Evolutionary conservation across 2,888 invertebrate genomes (phyloP).

Genomic region (Plusia festucae): DNA sequence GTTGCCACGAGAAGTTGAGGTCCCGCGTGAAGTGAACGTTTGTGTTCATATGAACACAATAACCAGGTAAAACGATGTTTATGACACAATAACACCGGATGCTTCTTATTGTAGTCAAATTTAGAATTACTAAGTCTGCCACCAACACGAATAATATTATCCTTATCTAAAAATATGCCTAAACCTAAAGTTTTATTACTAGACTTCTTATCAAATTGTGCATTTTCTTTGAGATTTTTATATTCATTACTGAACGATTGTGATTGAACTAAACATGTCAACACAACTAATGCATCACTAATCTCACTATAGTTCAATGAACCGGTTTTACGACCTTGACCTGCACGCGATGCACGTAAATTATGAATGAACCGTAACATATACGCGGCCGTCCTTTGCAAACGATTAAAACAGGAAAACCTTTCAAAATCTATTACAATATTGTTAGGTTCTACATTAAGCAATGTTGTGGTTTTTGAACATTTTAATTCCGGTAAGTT

Average conservation of each 20-base stretch:
- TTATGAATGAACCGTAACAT: conserved; percentile 5
- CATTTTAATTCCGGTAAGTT: too few species aligned
- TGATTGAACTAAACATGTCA: conserved; percentile 7
- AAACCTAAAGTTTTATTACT: conserved; percentile 5
- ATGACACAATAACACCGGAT: too few species aligned
- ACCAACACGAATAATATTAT: conserved; percentile 25
- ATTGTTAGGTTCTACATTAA: too few species aligned
- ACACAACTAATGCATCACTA: background rate
- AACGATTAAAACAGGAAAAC: conserved; percentile 7
- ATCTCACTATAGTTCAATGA: background rate
- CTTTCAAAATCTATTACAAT: conserved; percentile 6
- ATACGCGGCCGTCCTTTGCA: background rate
- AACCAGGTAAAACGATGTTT: too few species aligned
- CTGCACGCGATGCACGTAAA: background rate
- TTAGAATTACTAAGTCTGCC: conserved; percentile 17
- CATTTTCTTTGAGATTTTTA: too few species aligned
- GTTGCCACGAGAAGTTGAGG: too few species aligned
- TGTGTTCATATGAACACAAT: too few species aligned
- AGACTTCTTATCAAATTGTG: too few species aligned
- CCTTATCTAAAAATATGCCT: conserved; percentile 10
- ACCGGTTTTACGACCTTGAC: background rate
- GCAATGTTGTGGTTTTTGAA: too few species aligned
- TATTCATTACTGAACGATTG: conserved; percentile 11
- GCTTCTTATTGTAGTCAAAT: conserved; percentile 13
- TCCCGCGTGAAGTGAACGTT: too few species aligned